Percentiles rank a stretch among this genome's conserved stretches.
Conservation (phyloP, 2,888 invertebrate species). For the Agonopterix arenella region DNA sequence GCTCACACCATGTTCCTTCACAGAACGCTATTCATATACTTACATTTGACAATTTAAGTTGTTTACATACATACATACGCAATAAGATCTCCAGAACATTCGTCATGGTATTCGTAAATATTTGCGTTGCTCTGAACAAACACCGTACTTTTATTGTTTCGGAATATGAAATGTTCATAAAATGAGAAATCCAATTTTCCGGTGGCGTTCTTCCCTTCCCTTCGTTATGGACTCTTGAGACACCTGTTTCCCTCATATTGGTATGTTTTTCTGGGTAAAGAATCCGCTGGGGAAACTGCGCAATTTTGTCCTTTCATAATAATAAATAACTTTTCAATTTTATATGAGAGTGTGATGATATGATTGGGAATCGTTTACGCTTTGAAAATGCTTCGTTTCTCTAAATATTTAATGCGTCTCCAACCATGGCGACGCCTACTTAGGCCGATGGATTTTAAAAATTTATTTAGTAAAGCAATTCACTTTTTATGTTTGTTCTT, state of each 20-base stretch:
- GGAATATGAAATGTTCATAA: constrained; percentile 9
- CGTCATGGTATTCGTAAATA: not conserved
- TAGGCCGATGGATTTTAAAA: too few relatives aligned
- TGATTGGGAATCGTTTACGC: too few relatives aligned
- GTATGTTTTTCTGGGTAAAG: constrained; percentile 5
- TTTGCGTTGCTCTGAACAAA: constrained; percentile 1
- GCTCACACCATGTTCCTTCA: too few relatives aligned
- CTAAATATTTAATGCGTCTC: too few relatives aligned
- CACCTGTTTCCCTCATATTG: constrained; percentile 14
- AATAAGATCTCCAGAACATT: too few relatives aligned
- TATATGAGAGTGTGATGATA: not conserved
- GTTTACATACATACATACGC: not conserved
- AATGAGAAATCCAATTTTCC: constrained; percentile 23
- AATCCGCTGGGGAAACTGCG: not conserved
- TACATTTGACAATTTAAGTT: too few relatives aligned
- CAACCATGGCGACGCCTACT: too few relatives aligned
- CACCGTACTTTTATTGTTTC: constrained; percentile 3
- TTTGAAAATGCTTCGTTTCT: too few relatives aligned
- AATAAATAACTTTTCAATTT: not conserved
- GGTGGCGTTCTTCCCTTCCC: constrained; percentile 15
- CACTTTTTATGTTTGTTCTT: too few relatives aligned
- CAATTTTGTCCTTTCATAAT: constrained; percentile 1
- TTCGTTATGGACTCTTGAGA: constrained; percentile 15
- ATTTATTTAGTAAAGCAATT: too few relatives aligned
- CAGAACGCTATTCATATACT: too few relatives aligned